Evolutionary conservation across 2,113 vertebrate genomes (phyloP), one percentile per base, ranked within the genome.

Genomic region (Mungos mungo): DNA sequence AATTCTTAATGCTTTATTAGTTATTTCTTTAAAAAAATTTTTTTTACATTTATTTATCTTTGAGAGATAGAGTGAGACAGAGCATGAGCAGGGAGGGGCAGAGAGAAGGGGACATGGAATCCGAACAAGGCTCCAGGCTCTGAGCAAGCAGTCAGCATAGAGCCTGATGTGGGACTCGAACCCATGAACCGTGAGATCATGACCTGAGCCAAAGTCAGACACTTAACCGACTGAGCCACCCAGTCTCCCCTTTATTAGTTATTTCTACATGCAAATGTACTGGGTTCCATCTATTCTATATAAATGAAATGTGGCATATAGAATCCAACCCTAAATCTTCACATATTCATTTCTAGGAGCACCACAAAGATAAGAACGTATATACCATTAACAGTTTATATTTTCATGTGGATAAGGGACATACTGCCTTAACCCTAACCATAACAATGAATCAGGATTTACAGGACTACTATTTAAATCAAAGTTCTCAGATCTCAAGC

Each of bases 401-500:
- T 71, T 92, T 96, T 94, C 1, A 57, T 29, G 21, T n/a, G 4
- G 68, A 80, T 35, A 33, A 91, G 98, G 90, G 93, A 71, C 88
- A 86, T 19, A 81, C 29, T 71, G 33, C 21, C 86, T 66, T 84
- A 84, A 89, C 45, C 31, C 47, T 81, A 76, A 72, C 31, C 10
- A 1, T 41, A 95, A 84, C 96, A 94, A 96, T 82, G 0, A 0
- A 81, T 35, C 85, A 68, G 85, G 93, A 97, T 88, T 96, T 96
- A 97, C 66, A 88, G 68, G 25, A 91, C n/a, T 89, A 89, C 82
- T 88, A 38, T 45, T 96, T 84, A 66, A 97, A 74, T 33, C 88
- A 92, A 95, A 90, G 35, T 19, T 77, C 89, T 98, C 89, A 97
- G 87, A 95, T 72, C 86, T 87, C 86, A 89, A 97, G 98, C 71